A percentile compares a stretch with the other conserved stretches of the same genome.
Evolutionary conservation across 2,888 invertebrate genomes (phyloP).

Genomic region (Sialis fuliginosa): DNA sequence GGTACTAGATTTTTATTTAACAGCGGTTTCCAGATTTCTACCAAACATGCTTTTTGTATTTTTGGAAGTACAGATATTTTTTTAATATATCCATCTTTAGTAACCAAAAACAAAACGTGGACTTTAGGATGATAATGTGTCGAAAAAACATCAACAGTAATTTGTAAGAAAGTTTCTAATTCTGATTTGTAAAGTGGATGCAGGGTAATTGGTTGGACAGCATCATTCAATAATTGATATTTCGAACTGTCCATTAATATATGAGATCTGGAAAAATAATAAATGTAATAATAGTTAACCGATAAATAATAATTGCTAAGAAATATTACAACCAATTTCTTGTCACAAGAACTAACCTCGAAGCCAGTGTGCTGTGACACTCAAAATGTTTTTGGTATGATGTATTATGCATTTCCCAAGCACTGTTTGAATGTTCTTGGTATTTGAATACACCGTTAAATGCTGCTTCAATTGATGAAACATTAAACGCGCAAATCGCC

Average conservation of each 20-base stretch:
- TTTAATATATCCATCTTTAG: slow-evolving; percentile 52
- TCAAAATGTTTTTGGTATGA: slow-evolving; percentile 40
- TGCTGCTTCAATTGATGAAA: slow-evolving; percentile 59
- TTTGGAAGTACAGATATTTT: slow-evolving; percentile 62
- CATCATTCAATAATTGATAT: slow-evolving; percentile 77
- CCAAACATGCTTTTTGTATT: slow-evolving; percentile 55
- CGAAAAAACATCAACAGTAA: slow-evolving; percentile 65
- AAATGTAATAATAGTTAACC: not conserved
- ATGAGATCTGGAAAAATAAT: slow-evolving; percentile 21
- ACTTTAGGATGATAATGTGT: slow-evolving; percentile 52
- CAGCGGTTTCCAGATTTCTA: slow-evolving; percentile 67
- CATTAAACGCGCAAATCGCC: slow-evolving; percentile 79
- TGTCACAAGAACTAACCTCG: slow-evolving; percentile 7
- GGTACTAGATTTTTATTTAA: slow-evolving; percentile 32
- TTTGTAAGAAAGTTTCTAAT: slow-evolving; percentile 54
- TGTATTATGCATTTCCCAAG: slow-evolving; percentile 54
- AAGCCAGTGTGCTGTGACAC: slow-evolving; percentile 28
- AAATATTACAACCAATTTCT: too few species aligned
- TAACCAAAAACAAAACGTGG: slow-evolving; percentile 67
- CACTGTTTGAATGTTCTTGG: slow-evolving; percentile 55
- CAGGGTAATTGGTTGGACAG: slow-evolving; percentile 56
- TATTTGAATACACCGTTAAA: slow-evolving; percentile 78
- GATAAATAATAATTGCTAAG: too few species aligned
- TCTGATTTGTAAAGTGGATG: slow-evolving; percentile 52
- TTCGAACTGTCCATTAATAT: slow-evolving; percentile 45